Conservation (phyloP, 2,797 vertebrate species). For the Schizothorax lantsangensis region DNA sequence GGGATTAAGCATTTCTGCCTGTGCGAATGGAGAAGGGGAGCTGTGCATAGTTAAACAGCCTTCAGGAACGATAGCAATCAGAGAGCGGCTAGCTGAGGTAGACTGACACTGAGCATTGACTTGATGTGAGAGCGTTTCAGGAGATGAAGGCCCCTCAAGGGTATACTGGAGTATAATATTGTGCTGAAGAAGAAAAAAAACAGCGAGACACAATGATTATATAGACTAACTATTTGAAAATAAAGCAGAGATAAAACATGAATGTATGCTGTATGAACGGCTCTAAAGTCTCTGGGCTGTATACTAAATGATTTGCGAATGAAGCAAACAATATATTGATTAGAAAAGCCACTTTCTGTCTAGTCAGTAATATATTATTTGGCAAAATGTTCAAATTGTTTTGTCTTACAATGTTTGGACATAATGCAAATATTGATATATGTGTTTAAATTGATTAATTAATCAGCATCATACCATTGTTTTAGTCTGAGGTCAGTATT, state of each 20-base stretch:
- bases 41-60: constrained; percentile 59
- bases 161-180: constrained; percentile 36
- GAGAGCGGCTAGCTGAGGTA: constrained; percentile 53
- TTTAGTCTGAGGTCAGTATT: too few relatives aligned
- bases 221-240: neutral
- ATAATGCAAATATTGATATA: neutral
- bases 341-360: neutral
- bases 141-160: constrained; percentile 56
- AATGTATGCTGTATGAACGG: neutral
- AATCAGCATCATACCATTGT: too few relatives aligned
- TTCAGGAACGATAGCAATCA: constrained; percentile 59
- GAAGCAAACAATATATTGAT: neutral
- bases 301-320: neutral
- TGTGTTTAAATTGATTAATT: too few relatives aligned
- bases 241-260: neutral
- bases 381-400: neutral
- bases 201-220: neutral
- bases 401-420: neutral
- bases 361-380: neutral
- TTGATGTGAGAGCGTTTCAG: constrained; percentile 61
- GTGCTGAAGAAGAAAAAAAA: neutral
- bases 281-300: too few relatives aligned
- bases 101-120: constrained; percentile 58
- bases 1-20: constrained; percentile 62
- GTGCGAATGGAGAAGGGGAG: constrained; percentile 63